phyloP scores from a whole-genome alignment of 2,888 invertebrate genomes.

The Automeris io region DNA sequence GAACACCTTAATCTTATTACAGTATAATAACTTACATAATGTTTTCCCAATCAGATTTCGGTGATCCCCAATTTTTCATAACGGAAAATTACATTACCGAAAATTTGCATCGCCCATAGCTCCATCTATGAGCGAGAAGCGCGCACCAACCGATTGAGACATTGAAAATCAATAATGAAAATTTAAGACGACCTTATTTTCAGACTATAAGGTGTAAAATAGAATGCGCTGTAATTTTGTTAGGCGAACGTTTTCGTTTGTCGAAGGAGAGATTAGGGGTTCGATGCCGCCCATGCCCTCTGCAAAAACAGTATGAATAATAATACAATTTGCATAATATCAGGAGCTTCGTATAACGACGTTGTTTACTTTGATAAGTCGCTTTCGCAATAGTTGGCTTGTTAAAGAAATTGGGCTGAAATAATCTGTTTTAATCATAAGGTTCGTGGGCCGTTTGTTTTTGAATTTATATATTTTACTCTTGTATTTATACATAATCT shows the following conservation, averaged over 20 bases:
- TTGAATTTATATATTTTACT: too few relatives aligned
- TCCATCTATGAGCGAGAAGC: conserved; percentile 61
- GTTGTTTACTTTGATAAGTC: conserved; percentile 65
- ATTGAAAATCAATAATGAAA: conserved; percentile 10
- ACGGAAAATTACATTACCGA: conserved; percentile 65
- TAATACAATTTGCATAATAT: conserved; percentile 74
- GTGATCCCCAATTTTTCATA: conserved; percentile 67
- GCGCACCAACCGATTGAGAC: conserved; percentile 25
- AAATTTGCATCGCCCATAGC: conserved; percentile 70
- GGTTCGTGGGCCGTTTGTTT: conserved; percentile 9
- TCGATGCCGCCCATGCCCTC: conserved; percentile 55
- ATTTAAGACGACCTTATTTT: conserved; percentile 9
- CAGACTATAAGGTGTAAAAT: conserved; percentile 24
- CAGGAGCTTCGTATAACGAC: conserved; percentile 51
- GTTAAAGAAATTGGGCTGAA: conserved; percentile 19
- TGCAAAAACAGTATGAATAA: conserved; percentile 75
- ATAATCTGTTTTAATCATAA: conserved; percentile 13
- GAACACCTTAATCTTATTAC: conserved; percentile 68
- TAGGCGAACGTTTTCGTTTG: conserved; percentile 34
- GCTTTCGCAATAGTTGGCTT: conserved; percentile 40
- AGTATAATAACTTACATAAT: conserved; percentile 66
- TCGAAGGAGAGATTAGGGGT: conserved; percentile 59
- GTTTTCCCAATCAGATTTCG: conserved; percentile 67
- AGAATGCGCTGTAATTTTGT: conserved; percentile 11
- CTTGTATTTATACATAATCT: too few relatives aligned